Conservation (phyloP, 2,888 invertebrate genomes). For the Sphecodes monilicornis region DNA sequence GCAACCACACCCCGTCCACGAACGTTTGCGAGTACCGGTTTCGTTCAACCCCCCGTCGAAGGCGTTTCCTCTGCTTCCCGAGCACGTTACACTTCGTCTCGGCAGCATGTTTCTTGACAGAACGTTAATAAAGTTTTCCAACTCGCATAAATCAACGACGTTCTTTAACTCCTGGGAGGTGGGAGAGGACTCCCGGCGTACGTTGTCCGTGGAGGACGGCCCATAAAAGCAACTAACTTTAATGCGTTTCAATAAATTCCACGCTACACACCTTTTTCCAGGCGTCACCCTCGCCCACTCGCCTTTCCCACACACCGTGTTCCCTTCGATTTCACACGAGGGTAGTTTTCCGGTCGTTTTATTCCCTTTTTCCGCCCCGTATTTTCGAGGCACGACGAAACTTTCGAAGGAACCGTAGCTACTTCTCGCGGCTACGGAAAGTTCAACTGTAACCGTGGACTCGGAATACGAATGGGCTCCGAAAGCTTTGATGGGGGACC, state of each 20-base stretch:
- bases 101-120: constrained; percentile 76
- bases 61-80: constrained; percentile 18
- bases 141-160: constrained; percentile 80
- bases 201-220: constrained; percentile 31
- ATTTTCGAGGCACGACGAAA: constrained; percentile 18
- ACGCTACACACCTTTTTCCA: constrained; percentile 25
- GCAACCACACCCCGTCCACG: constrained; percentile 18
- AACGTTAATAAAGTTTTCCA: constrained; percentile 79
- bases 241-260: constrained; percentile 77
- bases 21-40: constrained; percentile 37
- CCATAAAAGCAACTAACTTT: constrained; percentile 75
- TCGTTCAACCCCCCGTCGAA: constrained; percentile 35
- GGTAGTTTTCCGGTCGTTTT: constrained; percentile 20
- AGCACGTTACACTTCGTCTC: constrained; percentile 50
- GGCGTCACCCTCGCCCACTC: not conserved
- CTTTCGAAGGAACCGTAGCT: constrained; percentile 6
- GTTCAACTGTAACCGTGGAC: not conserved
- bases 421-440: constrained; percentile 29
- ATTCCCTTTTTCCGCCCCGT: not conserved
- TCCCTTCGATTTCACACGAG: constrained; percentile 41
- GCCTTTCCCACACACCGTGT: not conserved
- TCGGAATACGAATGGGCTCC: constrained; percentile 54
- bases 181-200: constrained; percentile 27
- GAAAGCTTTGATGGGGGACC: constrained; percentile 58
- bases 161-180: constrained; percentile 63